Percentiles rank a stretch among this genome's conserved stretches.
Conservation (phyloP, 2,113 vertebrate genomes). For the Cyphomyrus plagiostoma region DNA sequence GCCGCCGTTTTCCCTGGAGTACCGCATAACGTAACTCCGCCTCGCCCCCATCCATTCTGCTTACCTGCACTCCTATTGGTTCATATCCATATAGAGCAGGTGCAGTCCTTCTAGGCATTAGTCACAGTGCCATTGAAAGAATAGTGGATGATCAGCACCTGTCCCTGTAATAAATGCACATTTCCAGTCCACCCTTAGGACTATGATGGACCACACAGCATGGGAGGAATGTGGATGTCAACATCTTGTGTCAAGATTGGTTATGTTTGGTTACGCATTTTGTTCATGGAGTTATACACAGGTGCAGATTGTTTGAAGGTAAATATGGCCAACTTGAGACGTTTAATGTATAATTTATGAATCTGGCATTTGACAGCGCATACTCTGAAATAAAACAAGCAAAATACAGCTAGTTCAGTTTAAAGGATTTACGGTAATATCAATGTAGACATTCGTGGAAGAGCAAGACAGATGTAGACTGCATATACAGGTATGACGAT, state of each 20-base stretch:
- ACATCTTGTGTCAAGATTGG: background rate
- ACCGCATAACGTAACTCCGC: background rate
- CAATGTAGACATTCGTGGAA: background rate
- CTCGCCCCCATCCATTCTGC: background rate
- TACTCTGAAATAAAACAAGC: background rate
- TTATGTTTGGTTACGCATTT: background rate
- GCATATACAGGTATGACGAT: background rate
- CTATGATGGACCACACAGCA: background rate
- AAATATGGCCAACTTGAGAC: background rate
- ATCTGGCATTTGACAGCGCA: background rate
- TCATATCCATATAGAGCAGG: constrained; percentile 32
- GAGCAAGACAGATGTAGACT: background rate
- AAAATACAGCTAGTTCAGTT: background rate
- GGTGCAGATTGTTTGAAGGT: background rate
- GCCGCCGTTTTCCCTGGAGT: background rate
- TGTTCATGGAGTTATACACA: background rate
- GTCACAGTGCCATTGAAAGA: constrained; percentile 10
- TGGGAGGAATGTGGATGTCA: background rate
- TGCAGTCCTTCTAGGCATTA: constrained; percentile 28
- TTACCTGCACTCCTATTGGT: constrained; percentile 20
- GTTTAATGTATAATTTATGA: background rate
- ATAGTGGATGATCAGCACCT: background rate
- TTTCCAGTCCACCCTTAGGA: background rate
- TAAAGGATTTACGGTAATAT: background rate
- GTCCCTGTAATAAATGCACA: background rate